Evolutionary conservation across 2,113 vertebrate species (phyloP).

Genomic region (Proteles cristata): DNA sequence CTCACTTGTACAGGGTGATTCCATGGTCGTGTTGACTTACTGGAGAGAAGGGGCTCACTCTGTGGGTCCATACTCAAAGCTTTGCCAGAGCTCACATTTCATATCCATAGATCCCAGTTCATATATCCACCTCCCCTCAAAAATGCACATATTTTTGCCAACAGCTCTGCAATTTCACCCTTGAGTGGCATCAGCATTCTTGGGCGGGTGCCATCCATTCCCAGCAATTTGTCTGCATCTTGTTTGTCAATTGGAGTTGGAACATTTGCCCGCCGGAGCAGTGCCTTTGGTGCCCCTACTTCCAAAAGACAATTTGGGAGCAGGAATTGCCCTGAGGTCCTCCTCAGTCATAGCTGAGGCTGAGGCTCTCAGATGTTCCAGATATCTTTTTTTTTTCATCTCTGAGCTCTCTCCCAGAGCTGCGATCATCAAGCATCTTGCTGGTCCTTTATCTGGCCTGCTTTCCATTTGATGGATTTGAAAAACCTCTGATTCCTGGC

Average conservation of each 20-base stretch:
- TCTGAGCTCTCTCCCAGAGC: background rate
- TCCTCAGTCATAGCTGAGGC: background rate
- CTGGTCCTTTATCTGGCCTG: background rate
- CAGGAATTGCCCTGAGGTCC: constrained; percentile 10
- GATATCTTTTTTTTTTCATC: background rate
- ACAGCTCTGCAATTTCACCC: constrained; percentile 41
- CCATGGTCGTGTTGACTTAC: rapidly evolving
- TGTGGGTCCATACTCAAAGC: background rate
- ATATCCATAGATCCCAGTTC: background rate
- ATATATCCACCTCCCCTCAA: background rate
- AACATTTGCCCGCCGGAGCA: background rate
- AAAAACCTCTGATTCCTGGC: constrained; percentile 22
- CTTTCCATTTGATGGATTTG: background rate
- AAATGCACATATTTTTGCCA: background rate
- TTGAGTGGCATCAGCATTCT: constrained; percentile 29
- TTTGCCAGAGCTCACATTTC: background rate
- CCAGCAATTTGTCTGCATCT: constrained; percentile 52
- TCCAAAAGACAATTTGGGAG: constrained; percentile 14
- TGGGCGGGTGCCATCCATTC: background rate
- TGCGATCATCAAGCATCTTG: background rate
- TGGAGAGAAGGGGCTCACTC: background rate
- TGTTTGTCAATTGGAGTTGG: constrained; percentile 38
- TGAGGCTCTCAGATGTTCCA: background rate
- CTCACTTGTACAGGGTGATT: background rate
- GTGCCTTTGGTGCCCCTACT: background rate